phyloP scores from a whole-genome alignment of 2,888 invertebrate species.

The Lordiphosa fenestrarum region DNA sequence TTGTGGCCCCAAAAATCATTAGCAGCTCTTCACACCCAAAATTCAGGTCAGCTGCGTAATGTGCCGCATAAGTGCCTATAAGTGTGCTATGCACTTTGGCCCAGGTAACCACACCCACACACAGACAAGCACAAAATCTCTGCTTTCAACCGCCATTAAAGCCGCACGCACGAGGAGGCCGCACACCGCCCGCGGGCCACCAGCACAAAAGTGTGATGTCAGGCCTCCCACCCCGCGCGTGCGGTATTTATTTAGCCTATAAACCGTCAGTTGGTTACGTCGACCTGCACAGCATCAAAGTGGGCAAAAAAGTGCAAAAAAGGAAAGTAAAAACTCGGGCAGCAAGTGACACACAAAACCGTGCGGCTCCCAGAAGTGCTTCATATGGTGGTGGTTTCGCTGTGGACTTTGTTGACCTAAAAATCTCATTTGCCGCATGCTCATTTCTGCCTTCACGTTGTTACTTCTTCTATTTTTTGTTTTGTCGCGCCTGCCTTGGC shows the following conservation, averaged over 20 bases:
- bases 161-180: conserved; percentile 40
- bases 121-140: conserved; percentile 31
- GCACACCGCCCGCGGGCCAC: conserved; percentile 50
- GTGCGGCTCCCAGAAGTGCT: conserved; percentile 21
- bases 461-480: conserved; percentile 43
- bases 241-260: conserved; percentile 74
- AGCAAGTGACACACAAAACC: conserved; percentile 58
- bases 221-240: conserved; percentile 35
- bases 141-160: conserved; percentile 35
- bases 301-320: conserved; percentile 13
- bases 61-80: conserved; percentile 66
- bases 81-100: conserved; percentile 65
- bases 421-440: conserved; percentile 72
- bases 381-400: conserved; percentile 31
- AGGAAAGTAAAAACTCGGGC: conserved; percentile 39
- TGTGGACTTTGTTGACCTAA: conserved; percentile 70
- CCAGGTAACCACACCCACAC: conserved; percentile 22
- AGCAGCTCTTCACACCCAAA: conserved; percentile 24
- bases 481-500: conserved; percentile 42
- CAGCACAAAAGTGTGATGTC: conserved; percentile 68
- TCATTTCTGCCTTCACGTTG: conserved; percentile 67
- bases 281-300: conserved; percentile 62
- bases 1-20: conserved; percentile 44
- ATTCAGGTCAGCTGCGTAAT: conserved; percentile 66
- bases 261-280: conserved; percentile 64